phyloP scores from a whole-genome alignment of 2,888 invertebrate genomes.

The Polydrusus tereticollis region DNA sequence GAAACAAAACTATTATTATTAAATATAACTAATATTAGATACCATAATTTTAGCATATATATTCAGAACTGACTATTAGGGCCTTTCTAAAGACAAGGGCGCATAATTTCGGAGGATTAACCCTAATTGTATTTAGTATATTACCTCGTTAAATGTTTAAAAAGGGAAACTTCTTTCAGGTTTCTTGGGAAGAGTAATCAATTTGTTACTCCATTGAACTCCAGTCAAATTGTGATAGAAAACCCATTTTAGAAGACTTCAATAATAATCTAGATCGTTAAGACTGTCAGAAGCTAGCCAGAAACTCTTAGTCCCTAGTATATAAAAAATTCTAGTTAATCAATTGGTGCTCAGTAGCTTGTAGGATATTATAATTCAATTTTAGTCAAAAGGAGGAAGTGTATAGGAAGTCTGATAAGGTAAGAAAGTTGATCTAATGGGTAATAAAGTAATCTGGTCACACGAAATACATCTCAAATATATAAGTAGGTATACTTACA shows the following conservation, averaged over 20 bases:
- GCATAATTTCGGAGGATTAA: too few relatives aligned
- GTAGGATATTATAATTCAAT: constrained; percentile 11
- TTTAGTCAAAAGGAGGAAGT: constrained; percentile 3
- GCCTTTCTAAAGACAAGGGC: too few relatives aligned
- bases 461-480: too few relatives aligned
- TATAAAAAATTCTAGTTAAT: constrained; percentile 26
- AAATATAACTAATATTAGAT: too few relatives aligned
- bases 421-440: too few relatives aligned
- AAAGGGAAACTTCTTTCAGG: constrained; percentile 38
- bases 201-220: constrained; percentile 14
- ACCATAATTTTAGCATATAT: too few relatives aligned
- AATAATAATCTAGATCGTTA: constrained; percentile 13
- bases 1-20: too few relatives aligned
- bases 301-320: constrained; percentile 36
- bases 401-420: not conserved
- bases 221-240: constrained; percentile 45
- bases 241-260: constrained; percentile 28
- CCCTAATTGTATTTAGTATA: too few relatives aligned
- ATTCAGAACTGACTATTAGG: too few relatives aligned
- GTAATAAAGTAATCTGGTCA: too few relatives aligned
- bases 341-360: constrained; percentile 41
- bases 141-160: too few relatives aligned
- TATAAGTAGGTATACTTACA: too few relatives aligned
- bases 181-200: constrained; percentile 30
- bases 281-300: constrained; percentile 44